Evolutionary conservation across 1,140 invertebrate genomes (phyloP).

Genomic region (Parasteatoda tepidariorum): DNA sequence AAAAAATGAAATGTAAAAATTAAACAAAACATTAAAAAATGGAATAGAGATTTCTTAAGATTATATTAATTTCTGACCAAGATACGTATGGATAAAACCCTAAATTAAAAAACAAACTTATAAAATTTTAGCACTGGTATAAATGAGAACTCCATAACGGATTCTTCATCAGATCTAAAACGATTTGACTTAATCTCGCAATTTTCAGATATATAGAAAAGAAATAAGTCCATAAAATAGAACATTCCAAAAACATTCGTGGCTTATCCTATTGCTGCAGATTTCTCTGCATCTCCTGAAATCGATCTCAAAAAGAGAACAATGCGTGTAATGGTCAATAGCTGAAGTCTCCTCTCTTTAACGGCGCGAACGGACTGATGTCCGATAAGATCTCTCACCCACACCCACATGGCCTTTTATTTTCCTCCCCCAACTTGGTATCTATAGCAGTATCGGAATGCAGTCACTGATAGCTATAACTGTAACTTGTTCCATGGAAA

Average conservation of each 20-base stretch:
- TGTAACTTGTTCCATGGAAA: too few relatives aligned
- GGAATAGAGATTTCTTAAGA: too few relatives aligned
- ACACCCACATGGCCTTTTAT: not conserved
- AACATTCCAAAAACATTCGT: not conserved
- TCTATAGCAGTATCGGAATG: not conserved
- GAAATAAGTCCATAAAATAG: not conserved
- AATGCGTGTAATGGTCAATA: constrained; percentile 47
- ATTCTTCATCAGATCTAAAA: too few relatives aligned
- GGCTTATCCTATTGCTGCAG: not conserved
- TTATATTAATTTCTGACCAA: too few relatives aligned
- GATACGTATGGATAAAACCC: too few relatives aligned
- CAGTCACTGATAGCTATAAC: not conserved
- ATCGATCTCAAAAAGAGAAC: constrained; percentile 34
- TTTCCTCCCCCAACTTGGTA: not conserved
- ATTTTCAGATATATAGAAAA: not conserved
- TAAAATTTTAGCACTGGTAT: too few relatives aligned
- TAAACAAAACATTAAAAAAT: too few relatives aligned
- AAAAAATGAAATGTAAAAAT: too few relatives aligned
- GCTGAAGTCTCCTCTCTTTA: constrained; percentile 39
- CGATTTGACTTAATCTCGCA: not conserved
- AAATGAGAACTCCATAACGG: too few relatives aligned
- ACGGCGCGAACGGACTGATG: not conserved
- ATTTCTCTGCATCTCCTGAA: constrained; percentile 3
- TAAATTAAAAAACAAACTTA: too few relatives aligned
- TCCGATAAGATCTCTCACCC: constrained; percentile 14